phyloP scores from a whole-genome alignment of 2,113 vertebrate species.

The Rutilus rutilus region DNA sequence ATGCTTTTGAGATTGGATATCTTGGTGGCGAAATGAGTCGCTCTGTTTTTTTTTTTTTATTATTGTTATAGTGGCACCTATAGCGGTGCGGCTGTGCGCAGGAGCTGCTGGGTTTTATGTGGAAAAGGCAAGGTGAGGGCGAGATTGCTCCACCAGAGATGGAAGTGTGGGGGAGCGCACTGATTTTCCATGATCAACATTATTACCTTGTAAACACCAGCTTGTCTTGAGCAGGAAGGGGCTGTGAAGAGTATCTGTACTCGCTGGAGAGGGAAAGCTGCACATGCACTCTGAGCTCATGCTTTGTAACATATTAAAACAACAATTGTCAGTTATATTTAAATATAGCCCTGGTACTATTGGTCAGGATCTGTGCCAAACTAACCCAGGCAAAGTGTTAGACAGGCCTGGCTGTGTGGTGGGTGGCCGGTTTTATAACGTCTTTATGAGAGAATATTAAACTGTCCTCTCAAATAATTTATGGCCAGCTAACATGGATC shows the following conservation, averaged over 20 bases:
- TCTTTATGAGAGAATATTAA: conserved; percentile 43
- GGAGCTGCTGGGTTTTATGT: conserved; percentile 47
- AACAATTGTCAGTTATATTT: neutral
- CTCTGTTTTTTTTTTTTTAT: neutral
- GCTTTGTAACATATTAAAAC: neutral
- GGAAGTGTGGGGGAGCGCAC: conserved; percentile 33
- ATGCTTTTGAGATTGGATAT: conserved; percentile 9
- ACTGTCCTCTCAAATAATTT: conserved; percentile 32
- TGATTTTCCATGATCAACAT: conserved; percentile 59
- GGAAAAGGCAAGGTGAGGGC: conserved; percentile 52
- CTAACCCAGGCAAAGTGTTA: conserved; percentile 9
- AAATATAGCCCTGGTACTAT: conserved; percentile 5
- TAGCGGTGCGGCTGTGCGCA: neutral
- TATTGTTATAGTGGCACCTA: conserved; percentile 28
- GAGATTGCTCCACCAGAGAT: conserved; percentile 46
- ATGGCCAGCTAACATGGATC: conserved; percentile 14
- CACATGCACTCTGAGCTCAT: conserved; percentile 11
- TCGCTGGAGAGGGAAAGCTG: conserved; percentile 30
- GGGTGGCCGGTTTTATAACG: conserved; percentile 22
- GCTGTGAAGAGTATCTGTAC: conserved; percentile 33
- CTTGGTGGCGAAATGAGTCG: conserved; percentile 29
- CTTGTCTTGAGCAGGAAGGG: conserved; percentile 32
- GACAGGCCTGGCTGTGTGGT: neutral
- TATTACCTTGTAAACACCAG: conserved; percentile 60
- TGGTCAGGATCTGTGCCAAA: conserved; percentile 20